Evolutionary conservation across 2,888 invertebrate species (phyloP), one percentile per base, ranked within the genome.

Genomic region (Platycheirus albimanus): DNA sequence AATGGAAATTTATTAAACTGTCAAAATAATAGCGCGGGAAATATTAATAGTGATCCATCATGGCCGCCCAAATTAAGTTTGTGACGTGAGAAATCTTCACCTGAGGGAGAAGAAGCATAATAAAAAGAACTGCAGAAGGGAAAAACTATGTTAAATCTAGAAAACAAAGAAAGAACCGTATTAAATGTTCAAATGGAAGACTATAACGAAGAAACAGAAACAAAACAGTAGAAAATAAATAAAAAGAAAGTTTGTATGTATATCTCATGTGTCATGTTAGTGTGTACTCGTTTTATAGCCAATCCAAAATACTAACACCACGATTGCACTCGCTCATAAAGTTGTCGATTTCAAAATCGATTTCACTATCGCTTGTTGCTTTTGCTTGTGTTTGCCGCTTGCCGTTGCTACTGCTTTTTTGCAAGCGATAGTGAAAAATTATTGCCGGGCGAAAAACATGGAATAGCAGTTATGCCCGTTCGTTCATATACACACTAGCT

Each of bases 331-430:
- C 52, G 51, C 43, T 33, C 36, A 15, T 38, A 80, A 75, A 24
- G 72, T 71, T 76, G 80, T 81, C 43, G 76, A 81, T 81, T 81
- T 81, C 71, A 81, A 81, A 76, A 81, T 81, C 80, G 80, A 81
- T 81, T 81, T 81, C 80, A 81, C 80, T 81, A 81, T 81, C 80
- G 76, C 76, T 81, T 80, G 70, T 70, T 80, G 69, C 69, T 70
- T 33, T 52, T 17, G 54, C 54, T 43, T 8, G 17, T n/a, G 11
- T 24, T 19, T 11, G 36, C 13, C 15, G 15, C 19, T 63, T 63
- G 43, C 28, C 47, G 11, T 54, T 36, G 51, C 28, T 58, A 11
- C 41, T 20, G 45, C 36, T 13, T 28, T 13, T 11, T 15, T 13
- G 43, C 30, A 58, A 61, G 28, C 13, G 7, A 28, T 8, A 20